phyloP scores from a whole-genome alignment of 2,797 vertebrate species.

The Poecilia picta region DNA sequence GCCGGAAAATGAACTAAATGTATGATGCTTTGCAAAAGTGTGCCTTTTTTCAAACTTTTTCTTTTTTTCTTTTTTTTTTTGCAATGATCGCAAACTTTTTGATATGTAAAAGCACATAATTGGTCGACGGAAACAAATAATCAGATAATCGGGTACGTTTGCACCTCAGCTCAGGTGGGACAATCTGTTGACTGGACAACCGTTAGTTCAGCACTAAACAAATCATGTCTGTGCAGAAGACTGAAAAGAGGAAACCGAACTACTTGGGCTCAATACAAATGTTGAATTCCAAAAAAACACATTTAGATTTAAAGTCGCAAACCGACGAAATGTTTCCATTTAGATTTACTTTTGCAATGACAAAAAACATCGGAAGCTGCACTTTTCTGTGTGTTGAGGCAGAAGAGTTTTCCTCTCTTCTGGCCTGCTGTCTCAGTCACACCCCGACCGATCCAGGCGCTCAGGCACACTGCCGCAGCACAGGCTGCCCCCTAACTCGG shows the following conservation, averaged over 20 bases:
- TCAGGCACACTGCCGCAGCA: constrained; percentile 35
- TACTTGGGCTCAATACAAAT: background rate
- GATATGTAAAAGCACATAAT: background rate
- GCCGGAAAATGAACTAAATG: background rate
- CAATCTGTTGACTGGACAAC: background rate
- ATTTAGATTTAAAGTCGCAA: background rate
- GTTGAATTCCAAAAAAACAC: background rate
- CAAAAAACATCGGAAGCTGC: background rate
- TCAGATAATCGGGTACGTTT: background rate
- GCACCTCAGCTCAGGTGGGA: background rate
- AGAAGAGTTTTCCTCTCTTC: constrained; percentile 25
- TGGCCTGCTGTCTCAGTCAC: constrained; percentile 64
- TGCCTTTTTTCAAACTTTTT: background rate
- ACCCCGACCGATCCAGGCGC: constrained; percentile 61
- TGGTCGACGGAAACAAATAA: background rate
- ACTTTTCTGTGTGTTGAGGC: background rate
- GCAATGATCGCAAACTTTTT: background rate
- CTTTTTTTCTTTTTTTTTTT: background rate
- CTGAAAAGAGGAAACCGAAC: background rate
- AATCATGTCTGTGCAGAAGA: background rate
- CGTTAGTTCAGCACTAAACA: background rate
- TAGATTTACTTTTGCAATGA: background rate
- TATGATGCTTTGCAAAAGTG: background rate
- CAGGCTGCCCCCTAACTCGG: constrained; percentile 46
- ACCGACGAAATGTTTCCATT: background rate